phyloP scores from a whole-genome alignment of 2,797 vertebrate genomes.

The Graptemys geographica region DNA sequence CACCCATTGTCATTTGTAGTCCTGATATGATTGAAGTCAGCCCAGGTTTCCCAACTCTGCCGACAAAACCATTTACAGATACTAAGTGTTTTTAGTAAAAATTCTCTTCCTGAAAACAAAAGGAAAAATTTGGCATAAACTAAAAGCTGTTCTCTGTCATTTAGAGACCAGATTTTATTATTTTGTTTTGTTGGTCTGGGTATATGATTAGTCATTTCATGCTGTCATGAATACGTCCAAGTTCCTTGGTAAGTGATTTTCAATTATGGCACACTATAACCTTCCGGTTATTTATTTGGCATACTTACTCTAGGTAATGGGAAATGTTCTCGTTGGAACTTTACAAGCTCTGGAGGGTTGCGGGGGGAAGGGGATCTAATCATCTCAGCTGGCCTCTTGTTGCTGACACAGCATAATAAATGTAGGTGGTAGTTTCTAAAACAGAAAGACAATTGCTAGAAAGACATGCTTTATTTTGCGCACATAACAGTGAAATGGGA shows the following conservation, averaged over 20 bases:
- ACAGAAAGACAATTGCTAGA: conserved; percentile 1
- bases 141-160: background rate
- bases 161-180: conserved; percentile 4
- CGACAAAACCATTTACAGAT: background rate
- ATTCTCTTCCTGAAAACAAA: background rate
- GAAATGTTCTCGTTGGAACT: background rate
- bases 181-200: background rate
- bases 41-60: background rate
- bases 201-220: background rate
- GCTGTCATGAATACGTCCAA: background rate
- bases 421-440: conserved; percentile 7
- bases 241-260: conserved; percentile 5
- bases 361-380: background rate
- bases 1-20: fast-evolving
- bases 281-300: background rate
- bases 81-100: background rate
- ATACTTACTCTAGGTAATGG: background rate
- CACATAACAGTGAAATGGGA: background rate
- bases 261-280: background rate
- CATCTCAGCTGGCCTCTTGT: background rate
- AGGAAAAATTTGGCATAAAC: background rate
- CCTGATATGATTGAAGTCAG: background rate
- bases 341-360: background rate
- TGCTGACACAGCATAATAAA: conserved; percentile 14
- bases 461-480: background rate